Evolutionary conservation across 2,113 vertebrate genomes (phyloP).

Genomic region (Diphyllodes magnificus): DNA sequence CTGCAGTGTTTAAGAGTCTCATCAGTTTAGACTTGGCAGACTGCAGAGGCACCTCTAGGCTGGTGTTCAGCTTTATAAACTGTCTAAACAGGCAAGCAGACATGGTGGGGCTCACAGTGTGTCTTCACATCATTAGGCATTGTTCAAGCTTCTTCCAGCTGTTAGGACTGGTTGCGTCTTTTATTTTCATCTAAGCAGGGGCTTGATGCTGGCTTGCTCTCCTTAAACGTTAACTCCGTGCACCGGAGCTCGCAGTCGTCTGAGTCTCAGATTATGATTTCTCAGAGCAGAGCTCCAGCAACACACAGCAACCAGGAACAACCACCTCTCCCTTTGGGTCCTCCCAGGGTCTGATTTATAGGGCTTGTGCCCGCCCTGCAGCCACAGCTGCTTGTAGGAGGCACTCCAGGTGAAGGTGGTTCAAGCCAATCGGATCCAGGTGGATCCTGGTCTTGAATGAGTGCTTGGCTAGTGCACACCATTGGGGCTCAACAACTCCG

Average conservation of each 20-base stretch:
- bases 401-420: too few species aligned
- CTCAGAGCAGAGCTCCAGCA: too few species aligned
- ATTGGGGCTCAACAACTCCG: background rate
- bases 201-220: background rate
- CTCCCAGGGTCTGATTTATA: too few species aligned
- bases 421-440: too few species aligned
- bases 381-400: too few species aligned
- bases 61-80: background rate
- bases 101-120: background rate
- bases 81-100: background rate
- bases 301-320: too few species aligned
- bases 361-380: too few species aligned
- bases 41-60: background rate
- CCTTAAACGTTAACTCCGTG: background rate
- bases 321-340: too few species aligned
- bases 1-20: background rate
- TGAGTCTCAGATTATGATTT: too few species aligned
- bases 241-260: too few species aligned
- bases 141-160: background rate
- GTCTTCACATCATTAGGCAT: background rate
- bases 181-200: background rate
- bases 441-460: too few species aligned
- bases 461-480: too few species aligned
- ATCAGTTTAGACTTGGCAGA: background rate
- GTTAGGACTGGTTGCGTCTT: background rate